Conservation (phyloP, 2,797 vertebrate genomes). For the Craterocephalus amniculus region DNA sequence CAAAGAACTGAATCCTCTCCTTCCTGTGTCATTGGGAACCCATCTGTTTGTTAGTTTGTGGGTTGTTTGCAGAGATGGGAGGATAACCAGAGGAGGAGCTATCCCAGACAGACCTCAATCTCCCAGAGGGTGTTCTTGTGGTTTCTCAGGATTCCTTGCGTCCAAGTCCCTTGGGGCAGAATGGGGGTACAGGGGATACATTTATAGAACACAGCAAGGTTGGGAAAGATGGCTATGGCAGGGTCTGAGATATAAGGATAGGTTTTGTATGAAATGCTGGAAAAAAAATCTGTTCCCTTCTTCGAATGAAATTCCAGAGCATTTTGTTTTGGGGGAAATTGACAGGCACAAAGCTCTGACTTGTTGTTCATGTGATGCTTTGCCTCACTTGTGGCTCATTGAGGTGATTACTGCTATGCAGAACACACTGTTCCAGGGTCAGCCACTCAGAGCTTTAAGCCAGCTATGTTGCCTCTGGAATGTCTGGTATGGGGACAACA, state of each 20-base stretch:
- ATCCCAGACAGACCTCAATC: constrained; percentile 72
- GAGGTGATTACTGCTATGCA: constrained; percentile 73
- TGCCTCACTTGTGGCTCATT: constrained; percentile 69
- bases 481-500: constrained; percentile 81
- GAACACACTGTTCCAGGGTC: constrained; percentile 77
- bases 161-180: constrained; percentile 55
- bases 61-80: constrained; percentile 61
- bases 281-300: constrained; percentile 32
- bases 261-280: constrained; percentile 28
- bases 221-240: constrained; percentile 26
- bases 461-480: constrained; percentile 79
- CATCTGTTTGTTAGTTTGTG: constrained; percentile 74
- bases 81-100: constrained; percentile 63
- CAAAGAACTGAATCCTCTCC: constrained; percentile 70
- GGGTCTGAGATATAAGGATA: constrained; percentile 25
- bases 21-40: constrained; percentile 77
- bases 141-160: constrained; percentile 62
- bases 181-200: constrained; percentile 37
- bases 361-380: constrained; percentile 72
- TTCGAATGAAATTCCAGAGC: constrained; percentile 67
- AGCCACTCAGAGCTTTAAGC: constrained; percentile 72
- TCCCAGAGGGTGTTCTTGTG: constrained; percentile 73
- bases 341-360: constrained; percentile 65
- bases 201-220: constrained; percentile 57
- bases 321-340: constrained; percentile 56